Evolutionary conservation across 2,888 invertebrate species (phyloP).

Genomic region (Zaprionus bogoriensis): DNA sequence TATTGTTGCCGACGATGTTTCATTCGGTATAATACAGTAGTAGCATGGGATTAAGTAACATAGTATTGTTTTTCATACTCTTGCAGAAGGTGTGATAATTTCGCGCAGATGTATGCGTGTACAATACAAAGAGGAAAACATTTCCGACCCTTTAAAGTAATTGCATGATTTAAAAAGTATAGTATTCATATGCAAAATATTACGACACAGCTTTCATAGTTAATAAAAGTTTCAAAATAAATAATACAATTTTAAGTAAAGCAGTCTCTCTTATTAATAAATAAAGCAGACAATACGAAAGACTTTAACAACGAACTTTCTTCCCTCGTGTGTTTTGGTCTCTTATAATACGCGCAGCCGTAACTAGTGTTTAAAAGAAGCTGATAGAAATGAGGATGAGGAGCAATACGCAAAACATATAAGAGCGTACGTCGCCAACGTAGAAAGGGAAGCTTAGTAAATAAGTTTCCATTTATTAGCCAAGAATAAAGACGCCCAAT

Average conservation of each 20-base stretch:
- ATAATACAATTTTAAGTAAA: background rate
- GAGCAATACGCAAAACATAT: background rate
- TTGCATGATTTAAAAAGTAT: too few species aligned
- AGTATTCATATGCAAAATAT: too few species aligned
- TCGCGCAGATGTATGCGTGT: too few species aligned
- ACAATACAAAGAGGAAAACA: too few species aligned
- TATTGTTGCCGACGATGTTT: too few species aligned
- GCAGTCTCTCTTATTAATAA: background rate
- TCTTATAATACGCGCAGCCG: conserved; percentile 3
- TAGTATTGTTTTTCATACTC: too few species aligned
- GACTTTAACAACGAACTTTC: conserved; percentile 54
- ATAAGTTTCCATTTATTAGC: conserved; percentile 11
- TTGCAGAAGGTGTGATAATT: too few species aligned
- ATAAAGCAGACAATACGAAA: conserved; percentile 25
- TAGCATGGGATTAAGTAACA: too few species aligned
- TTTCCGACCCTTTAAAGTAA: too few species aligned
- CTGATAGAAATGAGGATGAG: conserved; percentile 18
- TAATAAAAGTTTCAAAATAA: too few species aligned
- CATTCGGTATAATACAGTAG: too few species aligned
- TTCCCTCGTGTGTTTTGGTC: conserved; percentile 10
- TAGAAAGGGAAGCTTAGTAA: conserved; percentile 13
- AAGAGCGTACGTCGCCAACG: background rate
- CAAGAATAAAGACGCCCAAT: conserved; percentile 25
- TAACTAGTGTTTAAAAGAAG: background rate
- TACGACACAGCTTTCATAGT: too few species aligned